Conservation (phyloP, 2,113 vertebrate genomes). For the Aptenodytes forsteri region DNA sequence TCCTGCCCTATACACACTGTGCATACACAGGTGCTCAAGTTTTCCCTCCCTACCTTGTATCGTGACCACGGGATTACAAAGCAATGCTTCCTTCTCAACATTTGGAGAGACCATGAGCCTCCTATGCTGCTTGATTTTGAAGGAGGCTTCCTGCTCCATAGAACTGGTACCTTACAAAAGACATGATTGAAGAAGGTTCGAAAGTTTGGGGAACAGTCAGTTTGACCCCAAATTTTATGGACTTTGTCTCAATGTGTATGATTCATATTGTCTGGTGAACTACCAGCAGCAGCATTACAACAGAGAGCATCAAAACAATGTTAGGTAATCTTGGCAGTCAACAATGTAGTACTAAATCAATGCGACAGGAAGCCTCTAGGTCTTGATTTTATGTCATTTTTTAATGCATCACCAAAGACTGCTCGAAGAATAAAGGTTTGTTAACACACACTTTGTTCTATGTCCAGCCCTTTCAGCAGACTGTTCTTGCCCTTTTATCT, state of each 20-base stretch:
- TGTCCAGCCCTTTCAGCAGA: conserved; percentile 14
- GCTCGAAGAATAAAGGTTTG: neutral
- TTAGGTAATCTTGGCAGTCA: neutral
- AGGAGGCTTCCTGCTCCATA: neutral
- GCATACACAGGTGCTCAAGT: neutral
- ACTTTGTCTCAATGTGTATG: neutral
- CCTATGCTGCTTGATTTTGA: neutral
- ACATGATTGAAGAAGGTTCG: neutral
- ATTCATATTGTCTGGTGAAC: neutral
- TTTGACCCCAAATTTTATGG: neutral
- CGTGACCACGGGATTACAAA: neutral
- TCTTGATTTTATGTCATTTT: conserved; percentile 22
- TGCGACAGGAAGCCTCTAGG: neutral
- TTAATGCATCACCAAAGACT: neutral
- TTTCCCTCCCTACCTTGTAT: neutral
- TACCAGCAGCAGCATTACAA: neutral
- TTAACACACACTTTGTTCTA: neutral
- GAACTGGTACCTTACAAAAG: neutral
- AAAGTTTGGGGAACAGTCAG: neutral
- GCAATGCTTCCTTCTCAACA: neutral
- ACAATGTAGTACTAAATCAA: neutral
- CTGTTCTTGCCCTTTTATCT: conserved; percentile 35
- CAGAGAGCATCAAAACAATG: neutral
- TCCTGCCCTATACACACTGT: neutral
- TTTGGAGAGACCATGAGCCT: neutral